A percentile compares a stretch with the other conserved stretches of the same genome.
These are phyloP conservation scores for Microtus pennsylvanicus DNA, from an alignment of 2,113 vertebrate species.

Conservation along the genomic window DNA sequence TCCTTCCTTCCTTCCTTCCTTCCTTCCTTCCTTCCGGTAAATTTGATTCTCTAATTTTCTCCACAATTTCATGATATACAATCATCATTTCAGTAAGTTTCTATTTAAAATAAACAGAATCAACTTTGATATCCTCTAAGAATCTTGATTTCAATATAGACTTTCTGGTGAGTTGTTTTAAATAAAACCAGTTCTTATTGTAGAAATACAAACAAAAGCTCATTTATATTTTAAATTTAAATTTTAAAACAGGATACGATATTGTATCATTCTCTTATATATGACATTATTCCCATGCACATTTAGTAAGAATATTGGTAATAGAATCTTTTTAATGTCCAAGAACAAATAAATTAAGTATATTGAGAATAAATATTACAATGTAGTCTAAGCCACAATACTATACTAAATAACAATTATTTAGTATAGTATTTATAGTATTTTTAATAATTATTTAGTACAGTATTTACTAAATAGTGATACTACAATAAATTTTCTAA, in stretches of 20 bases:
- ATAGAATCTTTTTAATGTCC: neutral
- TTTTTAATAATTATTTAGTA: too few relatives aligned
- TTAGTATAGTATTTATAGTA: too few relatives aligned
- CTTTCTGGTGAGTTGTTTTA: conserved; percentile 15
- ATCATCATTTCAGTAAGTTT: conserved; percentile 42
- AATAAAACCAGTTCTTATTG: conserved; percentile 36
- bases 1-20: neutral
- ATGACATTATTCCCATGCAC: neutral
- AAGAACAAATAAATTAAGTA: conserved; percentile 39
- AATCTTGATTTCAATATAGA: conserved; percentile 5
- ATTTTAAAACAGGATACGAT: conserved; percentile 31
- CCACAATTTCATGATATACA: neutral
- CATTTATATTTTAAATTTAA: conserved; percentile 57
- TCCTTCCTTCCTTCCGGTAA: neutral
- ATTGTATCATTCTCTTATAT: neutral
- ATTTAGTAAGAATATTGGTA: conserved; percentile 7
- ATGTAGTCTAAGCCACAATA: neutral
- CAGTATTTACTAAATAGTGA: too few relatives aligned
- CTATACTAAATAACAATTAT: neutral
- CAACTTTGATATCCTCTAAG: neutral
- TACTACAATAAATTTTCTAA: conserved; percentile 3
- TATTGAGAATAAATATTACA: conserved; percentile 35
- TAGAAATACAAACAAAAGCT: conserved; percentile 17
- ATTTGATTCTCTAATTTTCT: neutral
- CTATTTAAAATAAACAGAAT: conserved; percentile 41